Base-by-base conservation (phyloP, 2,888 invertebrate species). In the Cerastoderma edule region DNA sequence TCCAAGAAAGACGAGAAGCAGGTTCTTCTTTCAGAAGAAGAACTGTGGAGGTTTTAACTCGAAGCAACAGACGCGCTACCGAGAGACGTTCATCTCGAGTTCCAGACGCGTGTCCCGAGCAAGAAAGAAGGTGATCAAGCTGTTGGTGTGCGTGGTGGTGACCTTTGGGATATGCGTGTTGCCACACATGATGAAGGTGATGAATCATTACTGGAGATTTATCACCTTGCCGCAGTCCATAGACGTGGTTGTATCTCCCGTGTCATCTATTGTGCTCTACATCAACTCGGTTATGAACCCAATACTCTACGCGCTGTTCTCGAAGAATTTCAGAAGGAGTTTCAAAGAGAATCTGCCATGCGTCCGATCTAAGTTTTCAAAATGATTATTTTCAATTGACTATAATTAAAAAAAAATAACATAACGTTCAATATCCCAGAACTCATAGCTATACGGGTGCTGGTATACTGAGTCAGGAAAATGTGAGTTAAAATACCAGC, bases 241-340 rank as follows among this genome's bases (percentile, higher is more conserved):
- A 24, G 72, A 80, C 5, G 78, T 85, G 30, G 54, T 88, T 24
- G 94, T 97, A 78, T 97, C 97, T 13, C 97, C 97, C 0, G 94
- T 97, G 77, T 97, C 97, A 30, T 97, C 96, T 93, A 95, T 98
- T 78, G 95, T 97, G 85, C 95, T 97, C 54, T 98, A 97, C 92
- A 95, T 96, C 93, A 97, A 98, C 94, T 97, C 97, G 24, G 97
- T 96, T 63, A 95, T 98, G 80, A 98, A 98, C 93, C 98, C 98
- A 0, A 94, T 98, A 67, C 94, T 98, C 10, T 98, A 98, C 93
- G 97, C 97, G 3, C 96, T 98, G 91, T 94, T 98, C 67, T 95
- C 95, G 2, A 95, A 96, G 78, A 96, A 96, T 89, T 97, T 97
- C 92, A 94, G 96, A 69, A 95, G 96, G 89, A 97, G 97, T 27